Conservation (phyloP, 2,888 invertebrate genomes). For the Mythimna albipuncta region DNA sequence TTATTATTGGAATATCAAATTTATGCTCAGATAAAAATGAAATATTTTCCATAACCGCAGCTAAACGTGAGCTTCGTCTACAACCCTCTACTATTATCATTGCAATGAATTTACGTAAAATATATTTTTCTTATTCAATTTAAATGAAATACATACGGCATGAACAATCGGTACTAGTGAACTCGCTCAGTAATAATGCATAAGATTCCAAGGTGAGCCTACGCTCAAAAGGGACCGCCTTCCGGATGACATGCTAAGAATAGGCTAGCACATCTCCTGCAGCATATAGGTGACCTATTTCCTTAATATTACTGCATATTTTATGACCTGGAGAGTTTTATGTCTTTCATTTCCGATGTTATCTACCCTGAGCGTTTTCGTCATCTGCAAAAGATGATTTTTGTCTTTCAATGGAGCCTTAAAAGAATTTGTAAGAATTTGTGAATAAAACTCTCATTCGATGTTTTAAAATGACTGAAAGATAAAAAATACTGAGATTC, state of each 20-base stretch:
- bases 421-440: conserved; percentile 10
- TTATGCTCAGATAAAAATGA: conserved; percentile 8
- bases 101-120: neutral
- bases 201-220: conserved; percentile 21
- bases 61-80: neutral
- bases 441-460: conserved; percentile 21
- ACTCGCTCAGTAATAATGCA: conserved; percentile 29
- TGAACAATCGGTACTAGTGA: conserved; percentile 22
- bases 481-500: conserved; percentile 41
- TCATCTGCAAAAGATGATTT: conserved; percentile 12
- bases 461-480: conserved; percentile 41
- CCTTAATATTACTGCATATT: conserved; percentile 45
- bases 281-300: conserved; percentile 50
- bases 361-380: conserved; percentile 12
- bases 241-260: conserved; percentile 35
- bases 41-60: neutral
- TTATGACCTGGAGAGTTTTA: conserved; percentile 43
- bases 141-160: neutral
- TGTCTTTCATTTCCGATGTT: conserved; percentile 31
- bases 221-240: conserved; percentile 32
- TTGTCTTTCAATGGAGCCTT: conserved; percentile 7
- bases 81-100: neutral
- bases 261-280: conserved; percentile 33
- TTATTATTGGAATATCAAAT: conserved; percentile 27
- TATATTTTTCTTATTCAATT: neutral